Base-by-base conservation (phyloP, 2,888 invertebrate species). In the Glaucopsyche alexis region DNA sequence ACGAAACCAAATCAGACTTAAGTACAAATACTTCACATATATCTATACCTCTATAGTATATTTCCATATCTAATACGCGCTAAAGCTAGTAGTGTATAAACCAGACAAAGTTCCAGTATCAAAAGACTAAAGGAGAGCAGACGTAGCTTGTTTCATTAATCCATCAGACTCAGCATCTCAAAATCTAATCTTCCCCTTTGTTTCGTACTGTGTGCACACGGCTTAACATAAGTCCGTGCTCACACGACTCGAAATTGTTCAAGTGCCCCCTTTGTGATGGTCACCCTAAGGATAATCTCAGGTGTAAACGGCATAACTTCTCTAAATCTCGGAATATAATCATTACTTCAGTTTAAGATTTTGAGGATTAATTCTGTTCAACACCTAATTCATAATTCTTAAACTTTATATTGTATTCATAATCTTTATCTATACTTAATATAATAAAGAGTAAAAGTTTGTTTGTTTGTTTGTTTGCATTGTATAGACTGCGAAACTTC, bases 181-280 rank as follows among this genome's bases (percentile, higher is more conserved):
- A 60, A 60, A 60, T 60, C 29, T 60, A 60, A 60, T 60, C 60
- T 60, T 60, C 60, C 60, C 29, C 60, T 60, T 60, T 60, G 60
- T 60, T 60, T 60, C 13, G 60, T 60, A 13, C 14, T 60, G 60
- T 60, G 60, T 60, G 60, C 60, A 60, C 60, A 60, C 60, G 60
- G 60, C 60, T 60, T 60, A 60, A 60, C 60, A 60, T 60, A 60
- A 60, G 60, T 60, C 60, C 60, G 29, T 60, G 60, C 38, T 60
- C 60, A 60, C 60, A 60, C 60, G 60, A 29, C 13, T 60, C 29
- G 60, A 60, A 60, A 60, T 60, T 60, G 60, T 38, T 29, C 13
- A 60, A 60, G 60, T 60, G 29, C 60, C 49, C 6, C 49, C 60
- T 60, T 60, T 60, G 38, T 60, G 29, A 60, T 14, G 60, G 60